Percentiles rank a stretch among this genome's conserved stretches.
These are phyloP conservation scores for Diglossa brunneiventris DNA, from an alignment of 2,113 vertebrate genomes.

Conservation along the genomic window DNA sequence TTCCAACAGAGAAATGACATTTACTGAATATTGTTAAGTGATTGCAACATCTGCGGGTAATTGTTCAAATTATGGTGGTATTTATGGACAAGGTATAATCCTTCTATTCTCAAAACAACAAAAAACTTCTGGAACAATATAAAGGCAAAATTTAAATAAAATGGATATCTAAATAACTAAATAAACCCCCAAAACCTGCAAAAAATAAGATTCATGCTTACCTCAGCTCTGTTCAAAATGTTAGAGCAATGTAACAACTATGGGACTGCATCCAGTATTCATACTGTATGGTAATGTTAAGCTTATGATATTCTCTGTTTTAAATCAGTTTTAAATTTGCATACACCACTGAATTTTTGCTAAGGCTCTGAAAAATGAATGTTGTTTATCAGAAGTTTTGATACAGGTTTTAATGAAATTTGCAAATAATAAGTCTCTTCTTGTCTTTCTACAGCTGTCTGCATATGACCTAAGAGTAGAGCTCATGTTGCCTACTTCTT, in stretches of 20 bases:
- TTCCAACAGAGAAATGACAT: background rate
- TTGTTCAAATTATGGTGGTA: background rate
- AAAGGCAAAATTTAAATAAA: background rate
- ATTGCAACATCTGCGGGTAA: background rate
- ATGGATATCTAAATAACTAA: background rate
- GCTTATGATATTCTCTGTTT: background rate
- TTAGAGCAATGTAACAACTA: fast-evolving
- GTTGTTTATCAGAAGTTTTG: background rate
- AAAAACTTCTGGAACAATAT: background rate
- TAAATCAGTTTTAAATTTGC: background rate
- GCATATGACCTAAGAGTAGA: background rate
- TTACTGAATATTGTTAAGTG: background rate
- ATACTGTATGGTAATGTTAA: background rate
- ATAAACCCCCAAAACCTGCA: fast-evolving
- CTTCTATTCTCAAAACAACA: background rate
- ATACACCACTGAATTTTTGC: background rate
- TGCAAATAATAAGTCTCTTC: background rate
- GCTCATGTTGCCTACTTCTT: background rate
- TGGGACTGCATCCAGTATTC: background rate
- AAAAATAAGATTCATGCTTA: background rate
- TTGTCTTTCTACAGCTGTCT: background rate
- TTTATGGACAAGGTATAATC: background rate
- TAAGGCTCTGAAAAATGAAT: background rate
- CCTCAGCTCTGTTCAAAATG: background rate
- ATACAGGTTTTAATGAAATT: background rate